Evolutionary conservation across 2,113 vertebrate species (phyloP).

Genomic region (Oncorhynchus clarkii): DNA sequence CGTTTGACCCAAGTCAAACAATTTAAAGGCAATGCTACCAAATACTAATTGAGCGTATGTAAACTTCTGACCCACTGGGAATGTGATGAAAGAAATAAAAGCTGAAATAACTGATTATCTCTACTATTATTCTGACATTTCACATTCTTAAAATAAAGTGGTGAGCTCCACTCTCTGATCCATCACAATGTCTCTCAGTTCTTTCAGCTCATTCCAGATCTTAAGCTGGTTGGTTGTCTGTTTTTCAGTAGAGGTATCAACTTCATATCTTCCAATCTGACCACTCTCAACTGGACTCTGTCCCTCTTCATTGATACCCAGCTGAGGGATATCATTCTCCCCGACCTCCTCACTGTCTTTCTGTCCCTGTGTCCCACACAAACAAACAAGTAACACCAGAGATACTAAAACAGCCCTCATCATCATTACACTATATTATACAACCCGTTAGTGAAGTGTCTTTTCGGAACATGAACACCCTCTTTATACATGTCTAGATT

Average conservation of each 20-base stretch:
- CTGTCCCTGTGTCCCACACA: background rate
- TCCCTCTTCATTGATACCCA: background rate
- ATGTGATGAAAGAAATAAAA: no score
- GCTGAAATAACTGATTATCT: no score
- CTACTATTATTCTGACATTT: no score
- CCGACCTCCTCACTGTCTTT: background rate
- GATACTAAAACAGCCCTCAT: background rate
- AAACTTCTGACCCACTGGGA: no score
- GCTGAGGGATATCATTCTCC: background rate
- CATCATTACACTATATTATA: no score
- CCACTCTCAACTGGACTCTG: background rate
- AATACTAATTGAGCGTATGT: no score
- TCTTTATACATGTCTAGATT: no score
- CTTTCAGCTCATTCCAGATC: conserved; percentile 4
- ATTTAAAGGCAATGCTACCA: no score
- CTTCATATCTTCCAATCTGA: background rate
- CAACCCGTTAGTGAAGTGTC: no score
- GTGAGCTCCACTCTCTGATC: background rate
- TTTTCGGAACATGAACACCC: no score
- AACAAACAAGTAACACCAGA: background rate
- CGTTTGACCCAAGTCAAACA: no score
- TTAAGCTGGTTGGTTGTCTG: background rate
- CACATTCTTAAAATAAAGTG: no score
- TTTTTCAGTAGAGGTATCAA: background rate
- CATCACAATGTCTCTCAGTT: background rate